A percentile compares a stretch with the other conserved stretches of the same genome.
Conservation (phyloP, 2,797 vertebrate species). For the Pyrocephalus nanus region DNA sequence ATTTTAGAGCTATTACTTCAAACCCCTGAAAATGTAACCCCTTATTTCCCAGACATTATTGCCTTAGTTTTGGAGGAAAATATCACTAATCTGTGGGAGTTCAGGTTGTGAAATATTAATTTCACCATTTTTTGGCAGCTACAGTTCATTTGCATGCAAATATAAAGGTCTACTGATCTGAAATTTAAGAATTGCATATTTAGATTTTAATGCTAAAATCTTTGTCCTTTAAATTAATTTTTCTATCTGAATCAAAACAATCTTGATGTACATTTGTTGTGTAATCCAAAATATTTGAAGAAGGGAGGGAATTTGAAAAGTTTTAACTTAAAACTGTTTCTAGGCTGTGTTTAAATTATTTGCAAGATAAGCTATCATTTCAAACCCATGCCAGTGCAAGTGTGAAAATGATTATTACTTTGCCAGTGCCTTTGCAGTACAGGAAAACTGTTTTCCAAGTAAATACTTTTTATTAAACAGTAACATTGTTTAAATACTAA, state of each 20-base stretch:
- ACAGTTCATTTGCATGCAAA: not conserved
- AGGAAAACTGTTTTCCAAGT: not conserved
- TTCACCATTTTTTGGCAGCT: not conserved
- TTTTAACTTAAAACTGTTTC: not conserved
- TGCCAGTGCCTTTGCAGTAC: not conserved
- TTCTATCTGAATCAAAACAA: not conserved
- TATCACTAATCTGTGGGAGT: not conserved
- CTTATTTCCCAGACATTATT: not conserved
- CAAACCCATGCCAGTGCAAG: not conserved
- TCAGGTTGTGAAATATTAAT: not conserved
- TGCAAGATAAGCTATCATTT: not conserved
- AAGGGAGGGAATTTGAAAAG: not conserved
- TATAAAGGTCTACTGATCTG: not conserved
- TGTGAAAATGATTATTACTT: conserved; percentile 1
- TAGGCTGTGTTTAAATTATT: not conserved
- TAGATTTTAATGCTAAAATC: not conserved
- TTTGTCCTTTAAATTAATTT: not conserved
- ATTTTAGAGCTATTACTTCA: not conserved
- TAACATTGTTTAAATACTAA: conserved; percentile 1
- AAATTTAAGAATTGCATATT: not conserved
- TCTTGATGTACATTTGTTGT: not conserved
- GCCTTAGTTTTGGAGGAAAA: not conserved
- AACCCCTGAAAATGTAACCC: not conserved
- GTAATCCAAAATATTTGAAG: not conserved
- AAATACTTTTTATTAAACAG: not conserved